Percentiles rank a stretch among this genome's conserved stretches.
phyloP scores from a whole-genome alignment of 1,140 invertebrate genomes.

The Drosophila eugracilis region DNA sequence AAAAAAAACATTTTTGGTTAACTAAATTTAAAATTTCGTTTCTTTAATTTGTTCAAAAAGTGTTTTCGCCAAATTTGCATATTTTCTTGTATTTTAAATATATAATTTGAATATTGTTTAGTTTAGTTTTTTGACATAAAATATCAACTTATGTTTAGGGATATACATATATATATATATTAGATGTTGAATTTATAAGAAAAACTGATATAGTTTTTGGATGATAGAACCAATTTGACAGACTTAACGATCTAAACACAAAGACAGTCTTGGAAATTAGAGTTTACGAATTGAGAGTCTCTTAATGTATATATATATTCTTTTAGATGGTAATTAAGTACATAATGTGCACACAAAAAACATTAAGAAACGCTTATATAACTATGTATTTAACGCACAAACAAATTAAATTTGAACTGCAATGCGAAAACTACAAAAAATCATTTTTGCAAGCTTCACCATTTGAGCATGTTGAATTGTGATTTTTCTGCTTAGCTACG shows the following conservation, averaged over 20 bases:
- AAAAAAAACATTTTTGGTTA: conserved; percentile 9
- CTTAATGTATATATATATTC: conserved; percentile 9
- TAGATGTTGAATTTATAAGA: conserved; percentile 37
- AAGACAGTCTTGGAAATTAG: conserved; percentile 78
- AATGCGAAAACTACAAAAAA: conserved; percentile 67
- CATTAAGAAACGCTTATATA: conserved; percentile 26
- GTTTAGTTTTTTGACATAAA: conserved; percentile 62
- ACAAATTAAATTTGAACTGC: conserved; percentile 40
- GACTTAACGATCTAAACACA: conserved; percentile 74
- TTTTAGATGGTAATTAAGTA: conserved; percentile 23
- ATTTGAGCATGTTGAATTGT: conserved; percentile 28
- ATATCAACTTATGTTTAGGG: conserved; percentile 68
- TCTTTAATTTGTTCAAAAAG: conserved; percentile 78
- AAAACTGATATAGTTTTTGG: conserved; percentile 53
- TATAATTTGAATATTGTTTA: conserved; percentile 42
- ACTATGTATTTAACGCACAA: conserved; percentile 35
- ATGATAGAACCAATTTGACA: conserved; percentile 53
- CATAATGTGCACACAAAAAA: conserved; percentile 52
- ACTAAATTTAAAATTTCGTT: conserved; percentile 67
- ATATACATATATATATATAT: conserved; percentile 52
- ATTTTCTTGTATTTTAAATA: conserved; percentile 46
- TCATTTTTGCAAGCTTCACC: conserved; percentile 34
- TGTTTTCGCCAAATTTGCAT: conserved; percentile 70
- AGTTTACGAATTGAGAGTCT: conserved; percentile 64
- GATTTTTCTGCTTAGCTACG: conserved; percentile 40